These are phyloP conservation scores for Pharmacophagus antenor DNA, from an alignment of 2,888 invertebrate genomes.

Conservation along the genomic window DNA sequence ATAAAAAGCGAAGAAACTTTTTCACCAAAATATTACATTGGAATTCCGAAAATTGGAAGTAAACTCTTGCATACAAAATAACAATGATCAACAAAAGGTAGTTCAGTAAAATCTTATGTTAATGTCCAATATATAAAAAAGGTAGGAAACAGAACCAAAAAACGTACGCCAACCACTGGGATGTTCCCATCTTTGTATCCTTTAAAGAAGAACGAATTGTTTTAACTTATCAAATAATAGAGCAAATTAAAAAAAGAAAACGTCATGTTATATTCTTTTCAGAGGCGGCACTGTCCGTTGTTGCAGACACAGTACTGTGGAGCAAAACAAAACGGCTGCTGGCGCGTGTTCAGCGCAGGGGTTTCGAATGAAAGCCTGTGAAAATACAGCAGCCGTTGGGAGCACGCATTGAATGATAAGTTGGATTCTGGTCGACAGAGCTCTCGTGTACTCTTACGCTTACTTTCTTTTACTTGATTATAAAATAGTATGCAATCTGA, in stretches of 20 bases:
- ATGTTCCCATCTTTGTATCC: too few relatives aligned
- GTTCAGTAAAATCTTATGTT: too few relatives aligned
- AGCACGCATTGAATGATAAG: conserved; percentile 26
- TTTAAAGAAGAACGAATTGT: neutral
- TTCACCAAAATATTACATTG: too few relatives aligned
- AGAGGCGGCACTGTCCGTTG: conserved; percentile 13
- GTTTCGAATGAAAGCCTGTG: conserved; percentile 23
- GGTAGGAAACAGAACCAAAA: too few relatives aligned
- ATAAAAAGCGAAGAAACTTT: too few relatives aligned
- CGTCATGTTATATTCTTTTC: conserved; percentile 11
- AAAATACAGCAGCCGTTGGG: conserved; percentile 22
- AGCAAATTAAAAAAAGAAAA: too few relatives aligned
- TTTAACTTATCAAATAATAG: too few relatives aligned
- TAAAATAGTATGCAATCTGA: neutral
- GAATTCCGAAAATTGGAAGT: too few relatives aligned
- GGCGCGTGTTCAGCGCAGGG: conserved; percentile 18
- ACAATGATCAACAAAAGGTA: too few relatives aligned
- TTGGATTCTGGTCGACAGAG: conserved; percentile 11
- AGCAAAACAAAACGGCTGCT: conserved; percentile 30
- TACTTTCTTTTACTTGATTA: conserved; percentile 14
- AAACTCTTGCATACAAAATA: too few relatives aligned
- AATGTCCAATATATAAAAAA: too few relatives aligned
- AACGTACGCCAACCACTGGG: too few relatives aligned
- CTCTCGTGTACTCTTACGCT: conserved; percentile 18
- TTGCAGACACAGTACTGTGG: conserved; percentile 26